Evolutionary conservation across 2,888 invertebrate genomes (phyloP).

Genomic region (Azorinus chamasolen): DNA sequence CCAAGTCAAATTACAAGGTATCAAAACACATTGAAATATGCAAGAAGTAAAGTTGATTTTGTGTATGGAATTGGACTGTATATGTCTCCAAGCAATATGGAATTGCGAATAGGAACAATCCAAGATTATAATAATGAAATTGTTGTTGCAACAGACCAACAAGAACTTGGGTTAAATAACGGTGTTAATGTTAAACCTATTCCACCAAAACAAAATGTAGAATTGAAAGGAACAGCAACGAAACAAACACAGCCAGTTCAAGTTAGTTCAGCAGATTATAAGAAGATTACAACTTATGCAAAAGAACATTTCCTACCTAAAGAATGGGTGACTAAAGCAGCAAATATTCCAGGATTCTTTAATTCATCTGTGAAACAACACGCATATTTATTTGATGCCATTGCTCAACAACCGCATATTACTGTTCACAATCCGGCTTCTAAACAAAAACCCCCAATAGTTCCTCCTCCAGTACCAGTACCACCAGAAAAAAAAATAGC

Average conservation of each 20-base stretch:
- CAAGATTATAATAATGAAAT: conserved; percentile 38
- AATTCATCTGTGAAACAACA: conserved; percentile 16
- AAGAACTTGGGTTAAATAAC: conserved; percentile 28
- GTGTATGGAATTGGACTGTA: conserved; percentile 34
- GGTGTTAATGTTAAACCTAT: conserved; percentile 17
- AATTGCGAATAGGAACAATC: conserved; percentile 30
- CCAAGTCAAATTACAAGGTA: conserved; percentile 32
- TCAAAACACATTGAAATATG: conserved; percentile 30
- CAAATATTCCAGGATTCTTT: conserved; percentile 11
- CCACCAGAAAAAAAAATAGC: conserved; percentile 21
- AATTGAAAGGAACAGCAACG: conserved; percentile 32
- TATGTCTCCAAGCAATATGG: conserved; percentile 41
- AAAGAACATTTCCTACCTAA: conserved; percentile 17
- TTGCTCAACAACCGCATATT: conserved; percentile 16
- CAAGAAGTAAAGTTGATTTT: conserved; percentile 39
- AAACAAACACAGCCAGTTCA: conserved; percentile 17
- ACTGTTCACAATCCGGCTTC: conserved; percentile 9
- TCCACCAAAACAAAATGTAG: conserved; percentile 25
- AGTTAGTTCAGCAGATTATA: conserved; percentile 6
- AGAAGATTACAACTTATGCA: conserved; percentile 18
- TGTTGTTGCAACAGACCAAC: conserved; percentile 24
- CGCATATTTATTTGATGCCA: conserved; percentile 13
- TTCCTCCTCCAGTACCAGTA: background rate
- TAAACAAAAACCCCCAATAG: background rate
- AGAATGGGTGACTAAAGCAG: no score